These are phyloP conservation scores for Silurus glanis DNA, from an alignment of 2,113 vertebrate genomes.

Conservation along the genomic window DNA sequence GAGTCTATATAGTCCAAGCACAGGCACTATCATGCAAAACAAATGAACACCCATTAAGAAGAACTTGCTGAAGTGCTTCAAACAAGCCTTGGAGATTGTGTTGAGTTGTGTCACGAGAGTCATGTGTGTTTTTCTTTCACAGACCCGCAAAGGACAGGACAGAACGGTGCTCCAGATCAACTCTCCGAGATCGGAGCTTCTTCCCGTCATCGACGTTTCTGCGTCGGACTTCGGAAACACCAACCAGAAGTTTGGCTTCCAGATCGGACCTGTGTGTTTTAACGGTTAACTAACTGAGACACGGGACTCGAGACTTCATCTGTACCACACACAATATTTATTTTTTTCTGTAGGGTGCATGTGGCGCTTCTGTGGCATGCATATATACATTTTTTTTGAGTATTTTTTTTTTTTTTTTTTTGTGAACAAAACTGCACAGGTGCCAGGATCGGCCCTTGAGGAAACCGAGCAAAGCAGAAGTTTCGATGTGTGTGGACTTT, in stretches of 20 bases:
- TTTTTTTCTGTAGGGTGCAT: slow-evolving; percentile 65
- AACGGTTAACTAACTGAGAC: slow-evolving; percentile 77
- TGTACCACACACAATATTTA: slow-evolving; percentile 68
- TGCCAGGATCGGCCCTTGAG: slow-evolving; percentile 49
- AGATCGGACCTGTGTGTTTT: slow-evolving; percentile 89
- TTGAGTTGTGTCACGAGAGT: neutral
- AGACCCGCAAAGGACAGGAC: slow-evolving; percentile 82
- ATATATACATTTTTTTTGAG: slow-evolving; percentile 48
- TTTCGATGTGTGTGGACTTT: slow-evolving; percentile 57
- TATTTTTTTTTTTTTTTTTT: neutral
- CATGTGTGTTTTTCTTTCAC: slow-evolving; percentile 38
- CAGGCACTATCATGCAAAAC: neutral
- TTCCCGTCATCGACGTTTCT: slow-evolving; percentile 83
- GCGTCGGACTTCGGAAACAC: slow-evolving; percentile 80
- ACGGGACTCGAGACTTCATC: slow-evolving; percentile 42
- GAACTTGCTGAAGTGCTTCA: neutral
- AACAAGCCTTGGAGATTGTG: neutral
- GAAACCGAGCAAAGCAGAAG: slow-evolving; percentile 69
- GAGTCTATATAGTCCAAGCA: too few species aligned
- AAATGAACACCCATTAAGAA: neutral
- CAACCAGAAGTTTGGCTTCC: slow-evolving; percentile 91
- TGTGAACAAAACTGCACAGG: slow-evolving; percentile 35
- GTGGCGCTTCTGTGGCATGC: slow-evolving; percentile 62
- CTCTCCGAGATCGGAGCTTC: slow-evolving; percentile 76
- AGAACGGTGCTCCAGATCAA: slow-evolving; percentile 79